phyloP scores from a whole-genome alignment of 2,113 vertebrate species.

The Pycnonotus jocosus region DNA sequence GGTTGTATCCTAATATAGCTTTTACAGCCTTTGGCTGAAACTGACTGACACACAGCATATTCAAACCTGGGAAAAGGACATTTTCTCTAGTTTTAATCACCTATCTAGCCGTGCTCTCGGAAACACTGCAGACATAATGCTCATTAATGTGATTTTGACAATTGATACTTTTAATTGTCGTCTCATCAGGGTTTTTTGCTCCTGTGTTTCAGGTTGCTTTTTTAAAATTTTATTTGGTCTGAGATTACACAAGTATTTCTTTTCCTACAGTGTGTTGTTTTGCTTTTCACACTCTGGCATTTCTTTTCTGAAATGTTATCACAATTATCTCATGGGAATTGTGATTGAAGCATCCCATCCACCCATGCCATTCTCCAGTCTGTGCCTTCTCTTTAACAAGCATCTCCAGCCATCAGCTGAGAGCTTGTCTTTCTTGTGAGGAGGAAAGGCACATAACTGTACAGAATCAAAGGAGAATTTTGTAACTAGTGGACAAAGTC shows the following conservation, averaged over 20 bases:
- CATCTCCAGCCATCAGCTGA: neutral
- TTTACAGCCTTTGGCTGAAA: neutral
- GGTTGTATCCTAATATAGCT: neutral
- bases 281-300: neutral
- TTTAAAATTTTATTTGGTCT: neutral
- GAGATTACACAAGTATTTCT: neutral
- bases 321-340: neutral
- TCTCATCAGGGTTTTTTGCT: neutral
- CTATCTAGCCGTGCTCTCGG: rapidly evolving
- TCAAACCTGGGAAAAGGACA: neutral
- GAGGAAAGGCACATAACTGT: neutral
- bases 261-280: neutral
- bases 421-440: neutral
- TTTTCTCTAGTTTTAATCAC: neutral
- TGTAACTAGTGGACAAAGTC: neutral
- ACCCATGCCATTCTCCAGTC: rapidly evolving
- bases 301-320: neutral
- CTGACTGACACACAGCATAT: neutral
- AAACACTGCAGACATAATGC: neutral
- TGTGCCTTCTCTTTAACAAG: neutral
- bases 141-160: neutral
- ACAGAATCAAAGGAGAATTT: neutral
- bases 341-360: neutral
- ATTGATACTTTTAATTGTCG: neutral
- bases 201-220: neutral